Percentiles rank a stretch among this genome's conserved stretches.
phyloP scores from a whole-genome alignment of 2,113 vertebrate species.

The Nibea albiflora region DNA sequence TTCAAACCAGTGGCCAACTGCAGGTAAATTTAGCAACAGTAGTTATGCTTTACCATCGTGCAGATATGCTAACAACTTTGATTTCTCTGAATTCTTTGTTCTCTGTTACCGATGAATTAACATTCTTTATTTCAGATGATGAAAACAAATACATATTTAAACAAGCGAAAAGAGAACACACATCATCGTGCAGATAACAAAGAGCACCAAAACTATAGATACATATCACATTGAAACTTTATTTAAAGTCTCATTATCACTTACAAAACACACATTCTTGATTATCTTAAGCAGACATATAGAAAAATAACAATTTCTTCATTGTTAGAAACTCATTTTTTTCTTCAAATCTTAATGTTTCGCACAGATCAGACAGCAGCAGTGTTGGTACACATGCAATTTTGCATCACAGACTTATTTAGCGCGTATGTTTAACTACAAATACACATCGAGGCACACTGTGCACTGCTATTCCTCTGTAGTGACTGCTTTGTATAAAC shows the following conservation, averaged over 20 bases:
- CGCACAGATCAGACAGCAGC: no score
- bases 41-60: neutral
- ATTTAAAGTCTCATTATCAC: neutral
- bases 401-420: neutral
- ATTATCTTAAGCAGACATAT: neutral
- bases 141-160: neutral
- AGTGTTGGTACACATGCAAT: neutral
- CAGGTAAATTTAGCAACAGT: neutral
- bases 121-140: neutral
- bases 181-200: neutral
- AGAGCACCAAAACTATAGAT: neutral
- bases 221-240: neutral
- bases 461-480: constrained; percentile 9
- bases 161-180: neutral
- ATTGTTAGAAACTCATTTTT: no score
- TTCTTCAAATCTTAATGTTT: no score
- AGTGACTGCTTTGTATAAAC: constrained; percentile 40
- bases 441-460: neutral
- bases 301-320: no score
- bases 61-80: neutral
- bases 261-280: neutral
- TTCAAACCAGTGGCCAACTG: neutral
- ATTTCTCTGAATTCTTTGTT: no score
- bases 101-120: neutral
- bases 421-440: neutral